Conservation (phyloP, 2,888 invertebrate genomes). For the Cryptophagus acutangulus region DNA sequence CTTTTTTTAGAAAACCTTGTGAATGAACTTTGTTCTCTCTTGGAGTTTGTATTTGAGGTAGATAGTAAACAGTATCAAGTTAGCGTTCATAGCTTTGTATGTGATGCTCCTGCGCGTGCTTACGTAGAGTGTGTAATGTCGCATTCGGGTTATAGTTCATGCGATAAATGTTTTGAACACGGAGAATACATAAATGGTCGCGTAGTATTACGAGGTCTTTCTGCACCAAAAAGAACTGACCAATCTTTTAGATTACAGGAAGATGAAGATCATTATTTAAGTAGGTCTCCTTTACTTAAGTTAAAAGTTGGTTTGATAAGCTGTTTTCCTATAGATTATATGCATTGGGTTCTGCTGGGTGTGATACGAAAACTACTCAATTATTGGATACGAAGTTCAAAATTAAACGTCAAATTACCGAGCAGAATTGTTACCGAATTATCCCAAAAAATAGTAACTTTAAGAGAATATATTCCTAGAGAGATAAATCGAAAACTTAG, state of each 20-base stretch:
- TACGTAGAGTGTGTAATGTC: conserved; percentile 22
- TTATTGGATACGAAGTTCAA: conserved; percentile 14
- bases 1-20: conserved; percentile 24
- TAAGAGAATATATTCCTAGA: not conserved
- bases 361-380: conserved; percentile 19
- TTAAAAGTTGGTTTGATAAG: conserved; percentile 13
- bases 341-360: conserved; percentile 22
- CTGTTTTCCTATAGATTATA: conserved; percentile 23
- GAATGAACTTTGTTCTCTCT: conserved; percentile 17
- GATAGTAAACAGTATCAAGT: conserved; percentile 11
- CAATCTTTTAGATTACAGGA: conserved; percentile 16
- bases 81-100: conserved; percentile 20
- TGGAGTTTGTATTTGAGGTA: conserved; percentile 16
- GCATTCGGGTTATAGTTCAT: conserved; percentile 21
- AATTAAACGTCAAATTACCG: not conserved
- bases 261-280: conserved; percentile 13
- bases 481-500: not conserved
- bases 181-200: conserved; percentile 12
- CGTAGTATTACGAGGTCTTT: conserved; percentile 8
- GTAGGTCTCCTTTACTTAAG: conserved; percentile 6
- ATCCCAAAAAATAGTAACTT: not conserved
- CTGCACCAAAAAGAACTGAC: conserved; percentile 14
- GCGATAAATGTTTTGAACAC: conserved; percentile 22
- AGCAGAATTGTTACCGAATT: not conserved
- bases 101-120: conserved; percentile 24